Conservation (phyloP, 2,113 vertebrate species). For the Picathartes gymnocephalus region DNA sequence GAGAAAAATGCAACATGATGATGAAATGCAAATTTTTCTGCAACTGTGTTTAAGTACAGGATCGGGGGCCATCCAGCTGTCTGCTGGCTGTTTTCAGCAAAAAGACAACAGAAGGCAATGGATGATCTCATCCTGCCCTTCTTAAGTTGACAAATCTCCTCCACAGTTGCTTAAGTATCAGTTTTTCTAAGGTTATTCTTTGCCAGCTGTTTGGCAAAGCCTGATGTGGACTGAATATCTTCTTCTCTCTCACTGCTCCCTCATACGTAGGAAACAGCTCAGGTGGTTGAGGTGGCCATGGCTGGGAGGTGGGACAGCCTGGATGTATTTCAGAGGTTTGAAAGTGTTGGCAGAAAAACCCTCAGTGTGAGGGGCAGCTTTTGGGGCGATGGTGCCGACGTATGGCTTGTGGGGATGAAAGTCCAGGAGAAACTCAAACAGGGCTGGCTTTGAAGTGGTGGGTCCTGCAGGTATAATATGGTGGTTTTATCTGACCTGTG, state of each 20-base stretch:
- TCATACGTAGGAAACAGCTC: neutral
- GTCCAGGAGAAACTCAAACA: neutral
- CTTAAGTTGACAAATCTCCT: neutral
- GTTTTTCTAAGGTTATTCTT: neutral
- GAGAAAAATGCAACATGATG: neutral
- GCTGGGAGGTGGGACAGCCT: neutral
- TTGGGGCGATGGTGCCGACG: neutral
- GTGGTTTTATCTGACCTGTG: slow-evolving; percentile 16
- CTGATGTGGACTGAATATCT: neutral
- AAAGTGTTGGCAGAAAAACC: neutral
- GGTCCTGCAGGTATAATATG: neutral
- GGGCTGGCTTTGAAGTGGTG: neutral
- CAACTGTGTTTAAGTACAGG: neutral
- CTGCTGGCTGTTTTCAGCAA: neutral
- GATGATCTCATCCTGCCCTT: slow-evolving; percentile 23
- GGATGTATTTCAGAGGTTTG: neutral
- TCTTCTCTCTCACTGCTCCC: neutral
- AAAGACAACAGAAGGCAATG: neutral
- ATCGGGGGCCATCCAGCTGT: neutral
- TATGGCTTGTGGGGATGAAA: neutral
- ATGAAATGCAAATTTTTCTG: slow-evolving; percentile 15
- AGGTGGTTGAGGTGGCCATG: neutral
- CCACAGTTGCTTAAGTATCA: neutral
- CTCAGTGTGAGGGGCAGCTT: neutral
- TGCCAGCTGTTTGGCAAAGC: neutral